phyloP scores from a whole-genome alignment of 2,113 vertebrate genomes.

The Mus pahari region DNA sequence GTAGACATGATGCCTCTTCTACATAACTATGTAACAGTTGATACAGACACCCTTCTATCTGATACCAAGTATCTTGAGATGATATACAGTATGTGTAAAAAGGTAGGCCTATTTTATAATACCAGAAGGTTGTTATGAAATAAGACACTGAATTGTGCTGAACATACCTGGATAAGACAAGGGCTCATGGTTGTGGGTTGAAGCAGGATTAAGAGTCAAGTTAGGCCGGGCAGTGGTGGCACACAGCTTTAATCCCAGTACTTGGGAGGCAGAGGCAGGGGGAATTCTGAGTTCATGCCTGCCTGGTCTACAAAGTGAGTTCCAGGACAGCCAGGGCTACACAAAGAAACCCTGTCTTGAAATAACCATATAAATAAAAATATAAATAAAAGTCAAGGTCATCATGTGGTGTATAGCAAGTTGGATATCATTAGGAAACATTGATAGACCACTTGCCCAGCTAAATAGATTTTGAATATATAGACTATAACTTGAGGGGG shows the following conservation, averaged over 20 bases:
- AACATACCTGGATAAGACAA: background rate
- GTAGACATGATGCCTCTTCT: constrained; percentile 99
- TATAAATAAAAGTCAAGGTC: background rate
- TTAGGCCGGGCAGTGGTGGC: no score
- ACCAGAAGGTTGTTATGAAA: background rate
- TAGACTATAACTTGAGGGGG: background rate
- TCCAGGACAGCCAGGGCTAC: no score
- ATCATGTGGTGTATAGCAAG: background rate
- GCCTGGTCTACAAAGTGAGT: no score
- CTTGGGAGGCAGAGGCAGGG: no score
- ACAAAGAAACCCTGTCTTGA: no score
- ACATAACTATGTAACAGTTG: constrained; percentile 99
- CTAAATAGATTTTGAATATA: background rate
- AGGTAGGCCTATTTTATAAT: constrained; percentile 88
- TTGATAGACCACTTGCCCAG: background rate
- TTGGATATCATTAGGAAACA: background rate
- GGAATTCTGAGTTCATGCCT: no score
- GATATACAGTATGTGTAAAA: constrained; percentile 99
- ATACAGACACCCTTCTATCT: constrained; percentile 96
- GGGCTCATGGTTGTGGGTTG: background rate
- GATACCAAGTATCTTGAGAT: constrained; percentile 99
- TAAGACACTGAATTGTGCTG: background rate
- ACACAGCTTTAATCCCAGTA: no score
- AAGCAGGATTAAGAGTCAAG: background rate
- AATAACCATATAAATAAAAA: no score